Evolutionary conservation across 2,113 vertebrate species (phyloP), one percentile per base, ranked within the genome.

Genomic region (Colossoma macropomum): DNA sequence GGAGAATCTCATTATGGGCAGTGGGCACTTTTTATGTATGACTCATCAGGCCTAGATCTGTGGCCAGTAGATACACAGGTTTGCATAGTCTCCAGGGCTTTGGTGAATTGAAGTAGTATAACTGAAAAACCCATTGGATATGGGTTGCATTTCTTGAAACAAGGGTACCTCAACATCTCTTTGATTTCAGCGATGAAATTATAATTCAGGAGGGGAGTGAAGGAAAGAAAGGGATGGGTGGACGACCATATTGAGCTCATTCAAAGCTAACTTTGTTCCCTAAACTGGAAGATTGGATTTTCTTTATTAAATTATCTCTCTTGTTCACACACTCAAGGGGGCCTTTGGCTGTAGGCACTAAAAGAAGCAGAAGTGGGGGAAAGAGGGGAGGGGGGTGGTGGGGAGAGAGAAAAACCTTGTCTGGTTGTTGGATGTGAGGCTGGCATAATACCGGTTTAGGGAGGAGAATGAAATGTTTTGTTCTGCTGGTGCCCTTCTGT

Each of bases 311-410:
- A 97, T 97, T 96, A 97, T 95, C 94, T 93, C 95, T 95, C 96
- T 96, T 97, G 95, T 98, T 97, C 92, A 96, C 96, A 97, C 97
- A 97, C 96, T 96, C 95, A 96, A 97, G 96, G 97, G 95, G 94
- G 91, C 90, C 89, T 92, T 92, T 94, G 94, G 92, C 93, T 93
- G 89, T 90, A 92, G 92, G 91, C 90, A 91, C 89, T 93, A 92
- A 94, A 91, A 92, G 92, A 91, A 92, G 91, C 91, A 87, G 52
- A 65, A 56, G 63, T 69, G 72, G 79, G 84, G 60, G 41, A 11
- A 45, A 45, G 10, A 6, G 78, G 69, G 72, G 2, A 23, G 32
- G 69, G 41, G 75, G 60, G 45, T 63, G 63, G 25, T 59, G 92
- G 88, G 85, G 89, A 94, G 92, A 93, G 89, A 90, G 92, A 91